phyloP scores from a whole-genome alignment of 2,797 vertebrate species.

The Lepus townsendii region DNA sequence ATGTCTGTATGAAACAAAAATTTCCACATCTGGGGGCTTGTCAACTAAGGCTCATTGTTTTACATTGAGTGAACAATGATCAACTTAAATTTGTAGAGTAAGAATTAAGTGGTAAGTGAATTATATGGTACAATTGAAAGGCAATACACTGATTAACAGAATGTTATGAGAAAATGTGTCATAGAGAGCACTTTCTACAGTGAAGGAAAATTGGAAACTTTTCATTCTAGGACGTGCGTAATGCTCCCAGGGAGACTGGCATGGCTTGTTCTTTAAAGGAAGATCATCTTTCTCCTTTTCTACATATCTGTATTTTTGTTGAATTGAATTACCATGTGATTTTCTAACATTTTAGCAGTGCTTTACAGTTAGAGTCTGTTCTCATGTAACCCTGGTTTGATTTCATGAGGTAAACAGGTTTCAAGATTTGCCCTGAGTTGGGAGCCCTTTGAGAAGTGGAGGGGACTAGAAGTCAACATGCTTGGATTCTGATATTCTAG shows the following conservation, averaged over 20 bases:
- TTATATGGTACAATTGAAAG: slow-evolving; percentile 13
- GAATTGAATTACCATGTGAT: not conserved
- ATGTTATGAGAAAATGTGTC: not conserved
- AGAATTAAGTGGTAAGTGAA: not conserved
- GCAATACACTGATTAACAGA: not conserved
- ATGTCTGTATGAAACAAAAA: not conserved
- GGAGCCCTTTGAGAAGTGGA: not conserved
- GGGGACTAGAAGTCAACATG: not conserved
- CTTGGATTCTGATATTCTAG: not conserved
- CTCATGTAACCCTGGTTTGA: not conserved
- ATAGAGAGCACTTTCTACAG: not conserved
- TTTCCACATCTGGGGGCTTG: slow-evolving; percentile 26
- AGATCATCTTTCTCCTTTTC: not conserved
- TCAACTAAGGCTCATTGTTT: slow-evolving; percentile 19
- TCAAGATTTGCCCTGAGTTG: not conserved
- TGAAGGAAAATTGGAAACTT: not conserved
- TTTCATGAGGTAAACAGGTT: not conserved
- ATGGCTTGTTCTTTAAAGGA: not conserved
- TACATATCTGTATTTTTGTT: not conserved
- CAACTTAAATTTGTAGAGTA: slow-evolving; percentile 52
- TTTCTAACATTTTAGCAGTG: slow-evolving; percentile 12
- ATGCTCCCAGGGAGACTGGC: not conserved
- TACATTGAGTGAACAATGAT: not conserved
- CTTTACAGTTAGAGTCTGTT: not conserved
- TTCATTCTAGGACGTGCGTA: not conserved